phyloP scores from a whole-genome alignment of 1,140 invertebrate species.

The Sycobia sp. region DNA sequence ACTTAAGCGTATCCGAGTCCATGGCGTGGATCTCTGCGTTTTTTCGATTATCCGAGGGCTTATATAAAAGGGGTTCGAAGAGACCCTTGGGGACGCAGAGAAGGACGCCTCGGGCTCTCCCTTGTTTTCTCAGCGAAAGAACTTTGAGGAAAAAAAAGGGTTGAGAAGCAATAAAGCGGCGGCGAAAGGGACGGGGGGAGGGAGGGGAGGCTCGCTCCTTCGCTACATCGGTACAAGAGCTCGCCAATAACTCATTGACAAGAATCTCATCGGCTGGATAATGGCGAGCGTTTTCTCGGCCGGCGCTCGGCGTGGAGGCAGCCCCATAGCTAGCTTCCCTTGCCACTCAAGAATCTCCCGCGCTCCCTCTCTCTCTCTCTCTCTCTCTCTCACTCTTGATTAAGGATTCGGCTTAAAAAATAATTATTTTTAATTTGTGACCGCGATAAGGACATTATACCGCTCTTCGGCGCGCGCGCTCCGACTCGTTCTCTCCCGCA shows the following conservation, averaged over 20 bases:
- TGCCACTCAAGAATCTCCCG: too few relatives aligned
- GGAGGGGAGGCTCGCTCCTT: background rate
- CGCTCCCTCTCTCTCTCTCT: background rate
- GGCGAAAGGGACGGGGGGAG: conserved; percentile 16
- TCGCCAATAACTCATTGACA: conserved; percentile 63
- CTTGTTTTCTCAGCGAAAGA: conserved; percentile 42
- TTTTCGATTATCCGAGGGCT: conserved; percentile 36
- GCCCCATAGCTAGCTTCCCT: background rate
- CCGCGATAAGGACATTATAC: conserved; percentile 55
- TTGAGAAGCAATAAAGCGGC: conserved; percentile 51
- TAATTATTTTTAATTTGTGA: conserved; percentile 64
- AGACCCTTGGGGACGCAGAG: conserved; percentile 30
- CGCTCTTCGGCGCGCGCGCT: conserved; percentile 46
- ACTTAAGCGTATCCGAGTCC: conserved; percentile 26
- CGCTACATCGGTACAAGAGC: conserved; percentile 46
- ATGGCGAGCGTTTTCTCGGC: conserved; percentile 54
- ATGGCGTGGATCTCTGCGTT: conserved; percentile 29
- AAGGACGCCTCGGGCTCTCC: conserved; percentile 34
- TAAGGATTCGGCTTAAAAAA: conserved; percentile 60
- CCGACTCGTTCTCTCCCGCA: conserved; percentile 38
- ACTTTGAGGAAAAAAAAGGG: conserved; percentile 54
- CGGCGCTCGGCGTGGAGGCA: background rate
- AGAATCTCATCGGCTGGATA: conserved; percentile 59
- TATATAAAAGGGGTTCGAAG: conserved; percentile 37
- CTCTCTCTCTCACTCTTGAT: conserved; percentile 45